Evolutionary conservation across 2,888 invertebrate genomes (phyloP).

Genomic region (Cantharis rufa): DNA sequence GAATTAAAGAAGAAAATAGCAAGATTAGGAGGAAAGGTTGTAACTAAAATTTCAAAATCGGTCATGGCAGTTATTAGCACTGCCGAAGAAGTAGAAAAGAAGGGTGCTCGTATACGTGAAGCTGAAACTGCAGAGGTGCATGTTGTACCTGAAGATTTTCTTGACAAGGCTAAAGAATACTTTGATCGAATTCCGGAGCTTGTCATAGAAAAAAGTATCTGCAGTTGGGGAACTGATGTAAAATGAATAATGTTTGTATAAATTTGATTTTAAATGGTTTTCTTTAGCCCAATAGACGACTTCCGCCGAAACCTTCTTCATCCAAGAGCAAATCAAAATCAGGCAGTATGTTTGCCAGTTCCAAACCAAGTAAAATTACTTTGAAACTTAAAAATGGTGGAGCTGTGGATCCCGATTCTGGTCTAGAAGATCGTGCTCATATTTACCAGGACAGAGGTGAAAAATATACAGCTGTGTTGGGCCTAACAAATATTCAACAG

Average conservation of each 20-base stretch:
- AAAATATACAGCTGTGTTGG: conserved; percentile 80
- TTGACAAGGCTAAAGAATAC: conserved; percentile 68
- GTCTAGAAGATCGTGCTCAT: conserved; percentile 76
- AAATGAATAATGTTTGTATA: conserved; percentile 40
- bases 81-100: conserved; percentile 69
- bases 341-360: conserved; percentile 55
- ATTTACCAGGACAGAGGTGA: conserved; percentile 66
- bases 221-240: conserved; percentile 84
- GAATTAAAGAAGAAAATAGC: conserved; percentile 70
- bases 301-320: conserved; percentile 46
- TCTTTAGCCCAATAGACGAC: conserved; percentile 47
- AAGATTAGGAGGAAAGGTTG: conserved; percentile 77
- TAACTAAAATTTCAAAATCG: conserved; percentile 65
- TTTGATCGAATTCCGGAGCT: conserved; percentile 66
- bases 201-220: conserved; percentile 74
- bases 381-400: conserved; percentile 78
- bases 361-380: conserved; percentile 65
- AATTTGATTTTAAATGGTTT: conserved; percentile 10
- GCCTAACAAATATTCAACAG: conserved; percentile 81
- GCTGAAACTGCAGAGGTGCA: conserved; percentile 74
- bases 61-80: conserved; percentile 79
- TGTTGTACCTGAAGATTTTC: conserved; percentile 77
- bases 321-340: conserved; percentile 47
- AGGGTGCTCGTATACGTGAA: conserved; percentile 66
- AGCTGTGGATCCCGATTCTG: conserved; percentile 92